phyloP scores from a whole-genome alignment of 1,140 invertebrate genomes.

The Polypedilum pembai region DNA sequence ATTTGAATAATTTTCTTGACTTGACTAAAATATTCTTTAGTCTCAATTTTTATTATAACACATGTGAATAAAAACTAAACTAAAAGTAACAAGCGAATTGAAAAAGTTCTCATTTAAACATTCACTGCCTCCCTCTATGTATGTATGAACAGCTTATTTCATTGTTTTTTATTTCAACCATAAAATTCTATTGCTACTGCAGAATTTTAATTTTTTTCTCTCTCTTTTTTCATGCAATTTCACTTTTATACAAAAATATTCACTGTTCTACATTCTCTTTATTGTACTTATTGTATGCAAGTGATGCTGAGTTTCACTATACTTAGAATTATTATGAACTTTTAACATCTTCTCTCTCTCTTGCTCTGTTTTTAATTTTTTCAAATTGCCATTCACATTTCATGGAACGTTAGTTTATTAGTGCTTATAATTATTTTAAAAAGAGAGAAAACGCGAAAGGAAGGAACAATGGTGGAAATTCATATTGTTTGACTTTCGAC shows the following conservation, averaged over 20 bases:
- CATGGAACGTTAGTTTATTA: not conserved
- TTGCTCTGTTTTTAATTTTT: conserved; percentile 3
- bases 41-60: too few species aligned
- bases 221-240: not conserved
- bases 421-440: not conserved
- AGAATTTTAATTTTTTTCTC: not conserved
- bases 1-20: too few species aligned
- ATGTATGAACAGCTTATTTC: too few species aligned
- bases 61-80: too few species aligned
- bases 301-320: not conserved
- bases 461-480: not conserved
- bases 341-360: conserved; percentile 21
- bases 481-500: too few species aligned
- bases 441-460: not conserved
- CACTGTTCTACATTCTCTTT: not conserved
- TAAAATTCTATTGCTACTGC: too few species aligned
- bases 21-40: too few species aligned
- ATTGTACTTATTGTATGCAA: not conserved
- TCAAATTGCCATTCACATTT: not conserved
- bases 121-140: too few species aligned
- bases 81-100: too few species aligned
- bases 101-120: too few species aligned
- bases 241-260: not conserved
- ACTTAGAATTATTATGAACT: conserved; percentile 1
- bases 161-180: too few species aligned